phyloP scores from a whole-genome alignment of 2,888 invertebrate species.

The Drosophila stalkeri region DNA sequence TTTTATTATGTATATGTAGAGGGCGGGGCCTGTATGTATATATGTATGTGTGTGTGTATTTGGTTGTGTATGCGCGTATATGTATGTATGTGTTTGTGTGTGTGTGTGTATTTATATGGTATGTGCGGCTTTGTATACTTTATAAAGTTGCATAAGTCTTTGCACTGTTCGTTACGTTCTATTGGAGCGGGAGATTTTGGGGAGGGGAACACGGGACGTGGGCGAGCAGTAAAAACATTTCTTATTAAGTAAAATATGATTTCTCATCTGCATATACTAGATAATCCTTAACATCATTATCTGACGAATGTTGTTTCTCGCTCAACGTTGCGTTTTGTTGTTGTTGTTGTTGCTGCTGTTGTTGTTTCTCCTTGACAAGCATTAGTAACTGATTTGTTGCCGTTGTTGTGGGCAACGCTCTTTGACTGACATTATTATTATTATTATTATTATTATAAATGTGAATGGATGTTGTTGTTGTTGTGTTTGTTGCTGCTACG shows the following conservation, averaged over 20 bases:
- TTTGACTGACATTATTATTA: constrained; percentile 42
- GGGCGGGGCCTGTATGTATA: constrained; percentile 24
- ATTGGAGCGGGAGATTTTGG: constrained; percentile 1
- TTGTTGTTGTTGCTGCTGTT: background rate
- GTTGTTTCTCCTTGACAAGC: constrained; percentile 61
- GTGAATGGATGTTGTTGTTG: constrained; percentile 50
- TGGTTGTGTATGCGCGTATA: constrained; percentile 12
- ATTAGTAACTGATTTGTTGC: constrained; percentile 66
- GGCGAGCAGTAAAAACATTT: constrained; percentile 66
- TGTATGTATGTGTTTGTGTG: constrained; percentile 14
- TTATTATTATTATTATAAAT: constrained; percentile 62
- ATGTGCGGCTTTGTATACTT: constrained; percentile 36
- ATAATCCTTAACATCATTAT: constrained; percentile 53
- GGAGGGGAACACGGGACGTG: background rate
- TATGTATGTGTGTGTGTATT: constrained; percentile 10
- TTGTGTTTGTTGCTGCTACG: constrained; percentile 20
- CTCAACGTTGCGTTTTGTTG: constrained; percentile 35
- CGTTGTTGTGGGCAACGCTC: constrained; percentile 45
- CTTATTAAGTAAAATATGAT: constrained; percentile 81
- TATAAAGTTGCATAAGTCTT: constrained; percentile 34
- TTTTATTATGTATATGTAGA: constrained; percentile 57
- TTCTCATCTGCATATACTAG: constrained; percentile 65
- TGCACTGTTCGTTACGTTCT: constrained; percentile 34
- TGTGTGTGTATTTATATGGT: constrained; percentile 28
- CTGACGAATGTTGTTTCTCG: constrained; percentile 58